Percentiles rank a stretch among this genome's conserved stretches.
Conservation (phyloP, 2,888 invertebrate species). For the Anorthoa munda region DNA sequence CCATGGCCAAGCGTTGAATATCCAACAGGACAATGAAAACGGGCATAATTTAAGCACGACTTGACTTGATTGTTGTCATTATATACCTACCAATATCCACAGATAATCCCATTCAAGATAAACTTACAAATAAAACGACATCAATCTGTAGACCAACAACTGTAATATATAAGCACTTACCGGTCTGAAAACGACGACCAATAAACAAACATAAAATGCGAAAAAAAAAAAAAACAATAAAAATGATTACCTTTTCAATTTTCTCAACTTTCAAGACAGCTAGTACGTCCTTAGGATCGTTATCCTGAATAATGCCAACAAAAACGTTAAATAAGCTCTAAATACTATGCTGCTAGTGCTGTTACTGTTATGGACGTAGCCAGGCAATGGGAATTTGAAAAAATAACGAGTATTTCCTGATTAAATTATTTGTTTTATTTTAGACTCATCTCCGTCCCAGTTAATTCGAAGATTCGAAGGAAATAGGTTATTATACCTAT, state of each 20-base stretch:
- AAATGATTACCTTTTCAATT: constrained; percentile 86
- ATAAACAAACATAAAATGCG: constrained; percentile 45
- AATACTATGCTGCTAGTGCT: constrained; percentile 39
- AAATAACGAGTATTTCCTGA: too few relatives aligned
- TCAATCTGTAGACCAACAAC: neutral
- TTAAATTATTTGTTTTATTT: too few relatives aligned
- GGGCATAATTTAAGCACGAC: neutral
- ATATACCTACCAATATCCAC: neutral
- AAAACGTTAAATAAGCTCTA: constrained; percentile 79
- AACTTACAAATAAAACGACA: neutral
- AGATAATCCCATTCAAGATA: neutral
- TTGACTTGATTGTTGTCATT: neutral
- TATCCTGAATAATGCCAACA: constrained; percentile 83
- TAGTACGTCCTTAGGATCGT: constrained; percentile 88
- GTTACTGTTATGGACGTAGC: constrained; percentile 28
- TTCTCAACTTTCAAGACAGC: constrained; percentile 91
- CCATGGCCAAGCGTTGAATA: too few relatives aligned
- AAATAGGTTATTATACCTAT: too few relatives aligned
- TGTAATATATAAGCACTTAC: constrained; percentile 35
- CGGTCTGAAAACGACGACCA: constrained; percentile 36
- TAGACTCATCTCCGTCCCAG: too few relatives aligned
- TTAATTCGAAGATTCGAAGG: too few relatives aligned
- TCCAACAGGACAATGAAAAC: neutral
- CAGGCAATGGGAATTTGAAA: constrained; percentile 2
- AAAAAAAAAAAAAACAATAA: constrained; percentile 55